Percentiles rank a stretch among this genome's conserved stretches.
Evolutionary conservation across 2,797 vertebrate genomes (phyloP).

Genomic region (Coregonus ussuriensis): DNA sequence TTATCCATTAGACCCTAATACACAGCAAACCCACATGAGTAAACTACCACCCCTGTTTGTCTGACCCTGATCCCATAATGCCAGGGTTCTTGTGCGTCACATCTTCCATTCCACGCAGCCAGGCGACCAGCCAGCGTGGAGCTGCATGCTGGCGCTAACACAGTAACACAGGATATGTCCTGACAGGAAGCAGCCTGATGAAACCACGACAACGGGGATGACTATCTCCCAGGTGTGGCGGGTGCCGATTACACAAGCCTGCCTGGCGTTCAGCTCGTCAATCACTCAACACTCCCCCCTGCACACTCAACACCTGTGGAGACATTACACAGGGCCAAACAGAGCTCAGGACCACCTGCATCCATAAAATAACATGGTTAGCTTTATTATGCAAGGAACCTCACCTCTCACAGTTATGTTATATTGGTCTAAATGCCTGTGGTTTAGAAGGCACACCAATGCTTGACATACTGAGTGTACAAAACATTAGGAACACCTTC

Average conservation of each 20-base stretch:
- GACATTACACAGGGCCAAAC: conserved; percentile 17
- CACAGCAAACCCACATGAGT: not conserved
- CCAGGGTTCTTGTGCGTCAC: conserved; percentile 17
- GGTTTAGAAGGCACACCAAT: too few species aligned
- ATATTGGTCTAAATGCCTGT: too few species aligned
- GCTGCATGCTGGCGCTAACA: conserved; percentile 6
- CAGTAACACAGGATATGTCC: conserved; percentile 31
- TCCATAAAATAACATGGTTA: not conserved
- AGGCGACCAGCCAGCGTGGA: not conserved
- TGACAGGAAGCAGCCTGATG: conserved; percentile 35
- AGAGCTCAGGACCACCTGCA: not conserved
- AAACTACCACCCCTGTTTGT: not conserved
- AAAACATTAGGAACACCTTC: too few species aligned
- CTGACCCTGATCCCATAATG: not conserved
- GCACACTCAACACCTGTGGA: conserved; percentile 28
- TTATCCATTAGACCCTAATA: not conserved
- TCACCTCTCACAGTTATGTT: conserved; percentile 12
- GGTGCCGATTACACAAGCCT: conserved; percentile 37
- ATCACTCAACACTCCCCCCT: conserved; percentile 43
- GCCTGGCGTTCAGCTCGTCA: conserved; percentile 34
- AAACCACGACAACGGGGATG: conserved; percentile 41
- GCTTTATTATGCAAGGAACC: not conserved
- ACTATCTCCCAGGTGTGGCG: conserved; percentile 32
- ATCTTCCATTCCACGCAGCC: conserved; percentile 2
- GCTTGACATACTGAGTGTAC: too few species aligned